These are phyloP conservation scores for Bombus sylvicola DNA, from an alignment of 1,140 invertebrate species.

Conservation along the genomic window DNA sequence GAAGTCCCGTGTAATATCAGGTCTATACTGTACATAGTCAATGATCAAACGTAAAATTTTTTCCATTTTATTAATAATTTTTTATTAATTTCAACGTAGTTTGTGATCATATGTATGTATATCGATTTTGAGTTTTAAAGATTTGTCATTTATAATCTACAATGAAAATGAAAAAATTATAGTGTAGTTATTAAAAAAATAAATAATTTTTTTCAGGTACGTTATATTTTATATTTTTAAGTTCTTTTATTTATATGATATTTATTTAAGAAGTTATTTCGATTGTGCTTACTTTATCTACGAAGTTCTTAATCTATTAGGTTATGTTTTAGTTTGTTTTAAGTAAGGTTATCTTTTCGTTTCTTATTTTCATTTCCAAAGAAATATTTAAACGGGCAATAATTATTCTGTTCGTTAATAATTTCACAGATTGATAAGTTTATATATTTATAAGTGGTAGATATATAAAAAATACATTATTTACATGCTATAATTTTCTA, in stretches of 20 bases:
- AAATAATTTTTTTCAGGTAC: not conserved
- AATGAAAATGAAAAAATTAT: not conserved
- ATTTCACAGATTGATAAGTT: not conserved
- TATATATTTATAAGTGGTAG: not conserved
- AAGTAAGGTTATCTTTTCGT: not conserved
- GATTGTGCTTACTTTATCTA: not conserved
- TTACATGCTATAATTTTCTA: not conserved
- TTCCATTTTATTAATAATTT: not conserved
- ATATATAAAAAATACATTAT: not conserved
- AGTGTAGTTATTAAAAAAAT: not conserved
- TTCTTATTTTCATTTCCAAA: not conserved
- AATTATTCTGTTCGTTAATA: not conserved
- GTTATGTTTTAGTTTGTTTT: constrained; percentile 6
- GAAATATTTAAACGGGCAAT: not conserved
- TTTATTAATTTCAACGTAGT: not conserved
- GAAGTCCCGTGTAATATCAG: too few species aligned
- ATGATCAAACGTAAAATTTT: not conserved
- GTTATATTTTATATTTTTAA: not conserved
- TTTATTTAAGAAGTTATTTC: not conserved
- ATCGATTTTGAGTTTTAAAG: not conserved
- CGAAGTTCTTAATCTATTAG: not conserved
- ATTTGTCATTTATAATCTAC: not conserved
- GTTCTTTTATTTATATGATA: not conserved
- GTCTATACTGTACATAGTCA: too few species aligned
- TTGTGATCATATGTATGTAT: not conserved